A percentile compares a stretch with the other conserved stretches of the same genome.
These are phyloP conservation scores for Zophobas morio DNA, from an alignment of 1,140 invertebrate species.

Conservation along the genomic window DNA sequence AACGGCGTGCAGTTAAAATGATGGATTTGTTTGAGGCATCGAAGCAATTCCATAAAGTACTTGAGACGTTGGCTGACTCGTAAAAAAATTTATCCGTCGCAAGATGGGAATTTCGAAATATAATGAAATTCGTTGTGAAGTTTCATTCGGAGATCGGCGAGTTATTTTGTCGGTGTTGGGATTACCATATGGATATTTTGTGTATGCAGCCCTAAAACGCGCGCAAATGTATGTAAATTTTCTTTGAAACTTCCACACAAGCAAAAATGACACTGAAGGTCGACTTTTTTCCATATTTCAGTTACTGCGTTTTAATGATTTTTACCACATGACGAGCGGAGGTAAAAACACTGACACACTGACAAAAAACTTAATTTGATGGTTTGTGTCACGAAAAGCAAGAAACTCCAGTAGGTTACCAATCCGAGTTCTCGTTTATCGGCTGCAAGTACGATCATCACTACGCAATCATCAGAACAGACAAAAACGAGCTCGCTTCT, in stretches of 20 bases:
- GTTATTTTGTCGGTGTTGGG: slow-evolving; percentile 27
- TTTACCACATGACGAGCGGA: too few relatives aligned
- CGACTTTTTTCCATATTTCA: slow-evolving; percentile 40
- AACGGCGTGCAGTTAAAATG: slow-evolving; percentile 20
- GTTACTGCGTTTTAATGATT: not conserved
- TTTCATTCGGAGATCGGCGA: slow-evolving; percentile 25
- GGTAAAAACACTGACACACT: too few relatives aligned
- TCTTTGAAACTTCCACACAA: slow-evolving; percentile 34
- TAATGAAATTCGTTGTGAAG: slow-evolving; percentile 28
- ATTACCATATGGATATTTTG: slow-evolving; percentile 34
- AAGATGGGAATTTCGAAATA: slow-evolving; percentile 15
- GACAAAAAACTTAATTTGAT: too few relatives aligned
- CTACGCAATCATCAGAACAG: too few relatives aligned
- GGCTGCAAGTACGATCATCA: too few relatives aligned
- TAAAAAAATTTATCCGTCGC: slow-evolving; percentile 12
- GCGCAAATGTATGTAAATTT: slow-evolving; percentile 34
- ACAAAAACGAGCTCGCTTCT: too few relatives aligned
- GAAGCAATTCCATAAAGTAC: slow-evolving; percentile 12
- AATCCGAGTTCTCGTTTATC: too few relatives aligned
- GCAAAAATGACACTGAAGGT: slow-evolving; percentile 24
- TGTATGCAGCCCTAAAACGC: slow-evolving; percentile 30
- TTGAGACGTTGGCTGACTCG: not conserved
- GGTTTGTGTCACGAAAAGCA: too few relatives aligned
- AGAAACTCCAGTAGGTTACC: too few relatives aligned
- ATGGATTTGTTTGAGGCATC: slow-evolving; percentile 32